phyloP scores from a whole-genome alignment of 2,113 vertebrate species.

The Rhea americana region DNA sequence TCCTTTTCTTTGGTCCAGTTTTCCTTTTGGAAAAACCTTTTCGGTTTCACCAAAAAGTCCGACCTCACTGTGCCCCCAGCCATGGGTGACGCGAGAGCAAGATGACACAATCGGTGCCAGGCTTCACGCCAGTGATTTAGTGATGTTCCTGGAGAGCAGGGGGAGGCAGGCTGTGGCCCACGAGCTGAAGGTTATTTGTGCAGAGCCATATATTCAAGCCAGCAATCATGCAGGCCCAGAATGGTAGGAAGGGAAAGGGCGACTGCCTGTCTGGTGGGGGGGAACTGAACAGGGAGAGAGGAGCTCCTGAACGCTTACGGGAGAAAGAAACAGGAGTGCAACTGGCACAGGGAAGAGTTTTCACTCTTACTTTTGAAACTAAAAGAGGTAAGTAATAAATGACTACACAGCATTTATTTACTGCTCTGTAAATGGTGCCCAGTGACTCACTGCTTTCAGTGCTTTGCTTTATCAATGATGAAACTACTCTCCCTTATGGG shows the following conservation, averaged over 20 bases:
- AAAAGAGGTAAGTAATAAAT: neutral
- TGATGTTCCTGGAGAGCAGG: slow-evolving; percentile 44
- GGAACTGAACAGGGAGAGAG: neutral
- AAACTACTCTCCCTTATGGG: neutral
- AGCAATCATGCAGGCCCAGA: neutral
- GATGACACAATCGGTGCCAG: slow-evolving; percentile 37
- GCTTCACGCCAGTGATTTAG: slow-evolving; percentile 25
- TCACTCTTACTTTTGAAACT: neutral
- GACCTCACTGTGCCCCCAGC: fast-evolving
- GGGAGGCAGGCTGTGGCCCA: slow-evolving; percentile 24
- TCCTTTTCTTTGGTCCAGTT: neutral
- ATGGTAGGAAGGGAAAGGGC: neutral
- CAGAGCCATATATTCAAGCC: slow-evolving; percentile 28
- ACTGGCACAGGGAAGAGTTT: neutral
- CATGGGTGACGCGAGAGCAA: neutral
- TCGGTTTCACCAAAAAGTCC: neutral
- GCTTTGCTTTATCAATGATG: neutral
- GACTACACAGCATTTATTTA: neutral
- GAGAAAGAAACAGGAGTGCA: neutral
- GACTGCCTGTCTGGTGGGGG: neutral
- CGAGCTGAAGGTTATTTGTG: slow-evolving; percentile 23
- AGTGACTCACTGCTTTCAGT: neutral
- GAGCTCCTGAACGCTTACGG: neutral
- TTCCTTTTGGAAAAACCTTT: slow-evolving; percentile 18
- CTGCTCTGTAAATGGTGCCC: neutral